Conservation (phyloP, 1,140 invertebrate genomes). For the Sesamia nonagrioides region DNA sequence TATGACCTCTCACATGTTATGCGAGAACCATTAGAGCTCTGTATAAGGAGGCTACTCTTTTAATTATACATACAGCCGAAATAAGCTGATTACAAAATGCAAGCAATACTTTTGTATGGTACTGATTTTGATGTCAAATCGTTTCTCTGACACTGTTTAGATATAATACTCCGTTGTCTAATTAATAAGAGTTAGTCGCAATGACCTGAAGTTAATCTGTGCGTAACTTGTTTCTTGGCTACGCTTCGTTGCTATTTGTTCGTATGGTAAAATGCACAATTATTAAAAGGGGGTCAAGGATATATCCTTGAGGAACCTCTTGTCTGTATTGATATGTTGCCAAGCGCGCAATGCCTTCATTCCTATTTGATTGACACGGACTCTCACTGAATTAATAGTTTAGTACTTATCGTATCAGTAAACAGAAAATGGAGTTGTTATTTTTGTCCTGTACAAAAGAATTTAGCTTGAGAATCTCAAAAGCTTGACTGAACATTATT, state of each 20-base stretch:
- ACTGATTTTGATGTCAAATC: too few relatives aligned
- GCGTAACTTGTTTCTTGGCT: too few relatives aligned
- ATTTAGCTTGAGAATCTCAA: not conserved
- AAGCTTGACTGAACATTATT: too few relatives aligned
- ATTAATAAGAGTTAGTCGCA: too few relatives aligned
- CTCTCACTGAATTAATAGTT: too few relatives aligned
- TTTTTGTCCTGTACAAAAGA: not conserved
- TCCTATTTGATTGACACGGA: not conserved
- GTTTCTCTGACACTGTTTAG: too few relatives aligned
- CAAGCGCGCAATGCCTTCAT: not conserved
- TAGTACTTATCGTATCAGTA: not conserved
- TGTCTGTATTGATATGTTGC: not conserved
- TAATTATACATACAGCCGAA: constrained; percentile 17
- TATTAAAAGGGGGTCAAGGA: constrained; percentile 8
- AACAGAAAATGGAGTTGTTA: not conserved
- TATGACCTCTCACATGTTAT: not conserved
- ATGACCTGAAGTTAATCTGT: too few relatives aligned
- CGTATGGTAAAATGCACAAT: not conserved
- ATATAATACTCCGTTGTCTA: too few relatives aligned
- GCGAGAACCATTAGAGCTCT: not conserved
- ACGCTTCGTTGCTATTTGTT: not conserved
- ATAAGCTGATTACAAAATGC: not conserved
- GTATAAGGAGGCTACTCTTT: not conserved
- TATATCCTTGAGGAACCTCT: constrained; percentile 19
- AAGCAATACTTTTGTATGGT: too few relatives aligned